Evolutionary conservation across 2,113 vertebrate species (phyloP), one percentile per base, ranked within the genome.

Genomic region (Saguinus midas): DNA sequence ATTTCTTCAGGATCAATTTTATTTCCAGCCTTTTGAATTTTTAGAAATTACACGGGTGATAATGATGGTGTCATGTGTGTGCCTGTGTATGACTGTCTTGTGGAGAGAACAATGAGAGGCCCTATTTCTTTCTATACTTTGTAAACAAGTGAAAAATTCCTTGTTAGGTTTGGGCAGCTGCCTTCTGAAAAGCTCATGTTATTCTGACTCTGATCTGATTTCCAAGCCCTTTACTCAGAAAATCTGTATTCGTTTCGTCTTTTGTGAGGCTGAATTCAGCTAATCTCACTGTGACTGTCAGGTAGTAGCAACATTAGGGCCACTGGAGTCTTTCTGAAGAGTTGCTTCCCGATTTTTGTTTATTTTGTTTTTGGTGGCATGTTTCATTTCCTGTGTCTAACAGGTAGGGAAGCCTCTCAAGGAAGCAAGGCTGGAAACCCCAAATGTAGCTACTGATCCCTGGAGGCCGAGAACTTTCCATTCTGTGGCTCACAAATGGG

Each of bases 61-160:
- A n/a, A n/a, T n/a, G n/a, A n/a, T n/a, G n/a, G n/a, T n/a, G n/a
- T n/a, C n/a, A n/a, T n/a, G n/a, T n/a, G n/a, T n/a, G n/a, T n/a
- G n/a, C n/a, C n/a, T n/a, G n/a, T n/a, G n/a, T n/a, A n/a, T n/a
- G n/a, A n/a, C n/a, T n/a, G n/a, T n/a, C n/a, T n/a, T n/a, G n/a
- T n/a, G n/a, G n/a, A n/a, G n/a, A n/a, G n/a, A n/a, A n/a, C n/a
- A n/a, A n/a, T n/a, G n/a, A 25, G 14, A 66, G 32, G 11, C 25
- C 50, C 1, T 48, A 16, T 95, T 90, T 94, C 82, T 96, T 82
- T 57, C 32, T 35, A 64, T 27, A 76, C 10, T 95, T 95, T 40
- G 81, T 29, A 90, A 90, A 85, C 29, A 90, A 43, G 43, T 81
- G 81, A 88, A 94, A 95, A 85, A 52, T 64, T 66, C 58, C 21